Conservation (phyloP, 2,888 invertebrate genomes). For the Trachelus troglodyta region DNA sequence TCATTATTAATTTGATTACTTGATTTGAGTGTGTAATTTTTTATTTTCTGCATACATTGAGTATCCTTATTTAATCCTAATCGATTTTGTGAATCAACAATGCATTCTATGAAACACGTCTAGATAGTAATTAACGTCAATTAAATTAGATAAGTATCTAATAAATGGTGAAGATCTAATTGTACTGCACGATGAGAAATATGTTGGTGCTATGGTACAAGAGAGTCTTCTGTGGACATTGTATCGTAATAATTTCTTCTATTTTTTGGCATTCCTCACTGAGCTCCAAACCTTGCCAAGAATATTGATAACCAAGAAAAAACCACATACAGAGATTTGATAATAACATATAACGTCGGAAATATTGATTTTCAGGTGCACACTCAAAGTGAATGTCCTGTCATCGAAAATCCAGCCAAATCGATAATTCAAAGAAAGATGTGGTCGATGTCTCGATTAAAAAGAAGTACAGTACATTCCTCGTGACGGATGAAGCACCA, state of each 20-base stretch:
- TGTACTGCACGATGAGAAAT: neutral
- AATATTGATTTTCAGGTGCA: neutral
- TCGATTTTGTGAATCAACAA: neutral
- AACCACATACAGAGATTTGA: neutral
- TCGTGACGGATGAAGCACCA: neutral
- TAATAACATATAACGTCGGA: neutral
- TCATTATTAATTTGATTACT: neutral
- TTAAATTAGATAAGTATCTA: neutral
- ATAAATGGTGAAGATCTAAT: neutral
- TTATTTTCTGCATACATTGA: neutral
- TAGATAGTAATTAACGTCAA: neutral
- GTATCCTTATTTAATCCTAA: neutral
- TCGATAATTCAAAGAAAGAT: slow-evolving; percentile 3
- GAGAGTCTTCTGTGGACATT: neutral
- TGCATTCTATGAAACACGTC: neutral
- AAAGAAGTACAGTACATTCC: neutral
- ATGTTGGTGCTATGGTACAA: neutral
- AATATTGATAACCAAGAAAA: neutral
- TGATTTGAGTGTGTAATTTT: neutral
- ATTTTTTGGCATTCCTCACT: neutral
- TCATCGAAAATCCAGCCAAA: slow-evolving; percentile 7
- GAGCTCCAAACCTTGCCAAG: neutral
- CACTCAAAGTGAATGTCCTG: neutral
- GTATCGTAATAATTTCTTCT: neutral
- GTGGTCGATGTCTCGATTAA: slow-evolving; percentile 6